Evolutionary conservation across 2,888 invertebrate genomes (phyloP).

Genomic region (Omphaloscelis lunosa): DNA sequence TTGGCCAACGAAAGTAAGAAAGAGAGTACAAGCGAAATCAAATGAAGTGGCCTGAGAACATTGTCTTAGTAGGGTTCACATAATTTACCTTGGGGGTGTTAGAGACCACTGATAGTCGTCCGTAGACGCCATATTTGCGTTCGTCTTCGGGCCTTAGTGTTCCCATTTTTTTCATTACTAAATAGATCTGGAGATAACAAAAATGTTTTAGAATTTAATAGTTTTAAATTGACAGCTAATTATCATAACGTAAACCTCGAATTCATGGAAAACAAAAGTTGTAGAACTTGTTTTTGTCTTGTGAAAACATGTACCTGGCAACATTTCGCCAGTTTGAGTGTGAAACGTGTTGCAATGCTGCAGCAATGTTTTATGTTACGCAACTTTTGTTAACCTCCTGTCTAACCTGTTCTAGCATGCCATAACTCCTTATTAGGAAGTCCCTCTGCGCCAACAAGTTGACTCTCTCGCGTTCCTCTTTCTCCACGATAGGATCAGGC

Average conservation of each 20-base stretch:
- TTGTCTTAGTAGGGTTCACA: slow-evolving; percentile 56
- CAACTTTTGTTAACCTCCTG: neutral
- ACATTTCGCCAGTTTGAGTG: neutral
- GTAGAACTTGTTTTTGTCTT: neutral
- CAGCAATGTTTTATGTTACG: neutral
- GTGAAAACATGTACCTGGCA: neutral
- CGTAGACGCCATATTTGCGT: slow-evolving; percentile 92
- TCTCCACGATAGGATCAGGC: slow-evolving; percentile 92
- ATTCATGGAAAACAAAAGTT: slow-evolving; percentile 1
- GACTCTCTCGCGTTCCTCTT: slow-evolving; percentile 93
- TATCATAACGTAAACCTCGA: neutral
- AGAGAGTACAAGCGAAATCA: slow-evolving; percentile 33
- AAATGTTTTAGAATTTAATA: neutral
- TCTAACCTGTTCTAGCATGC: slow-evolving; percentile 92
- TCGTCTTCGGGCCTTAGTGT: slow-evolving; percentile 92
- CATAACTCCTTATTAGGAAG: slow-evolving; percentile 93
- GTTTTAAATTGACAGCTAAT: neutral
- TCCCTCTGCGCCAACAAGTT: slow-evolving; percentile 92
- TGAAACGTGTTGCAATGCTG: neutral
- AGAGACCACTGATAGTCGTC: slow-evolving; percentile 84
- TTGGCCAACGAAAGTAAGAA: slow-evolving; percentile 72
- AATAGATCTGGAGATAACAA: slow-evolving; percentile 86
- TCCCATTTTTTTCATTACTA: slow-evolving; percentile 93
- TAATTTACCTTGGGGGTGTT: slow-evolving; percentile 84
- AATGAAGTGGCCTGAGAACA: slow-evolving; percentile 81